Conservation (phyloP, 1,140 invertebrate species). For the Sinonovacula constricta region DNA sequence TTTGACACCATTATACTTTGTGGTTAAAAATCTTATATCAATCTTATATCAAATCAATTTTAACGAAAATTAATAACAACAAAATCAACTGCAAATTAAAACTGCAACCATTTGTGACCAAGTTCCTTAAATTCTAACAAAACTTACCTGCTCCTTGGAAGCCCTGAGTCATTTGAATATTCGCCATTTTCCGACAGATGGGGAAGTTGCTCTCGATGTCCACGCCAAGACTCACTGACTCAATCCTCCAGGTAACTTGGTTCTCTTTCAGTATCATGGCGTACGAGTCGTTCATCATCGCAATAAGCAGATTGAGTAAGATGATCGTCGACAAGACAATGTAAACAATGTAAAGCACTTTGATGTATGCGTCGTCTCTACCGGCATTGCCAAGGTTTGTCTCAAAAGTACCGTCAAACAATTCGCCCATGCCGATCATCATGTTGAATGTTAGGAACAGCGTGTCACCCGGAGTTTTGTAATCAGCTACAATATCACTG, state of each 20-base stretch:
- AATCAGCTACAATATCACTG: slow-evolving; percentile 39
- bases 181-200: slow-evolving; percentile 10
- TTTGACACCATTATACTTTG: neutral
- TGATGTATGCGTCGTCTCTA: slow-evolving; percentile 46
- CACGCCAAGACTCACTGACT: slow-evolving; percentile 68
- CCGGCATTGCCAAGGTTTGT: slow-evolving; percentile 55
- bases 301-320: slow-evolving; percentile 73
- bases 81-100: neutral
- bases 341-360: slow-evolving; percentile 70
- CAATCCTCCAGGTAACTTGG: slow-evolving; percentile 67
- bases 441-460: slow-evolving; percentile 69
- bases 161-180: slow-evolving; percentile 8
- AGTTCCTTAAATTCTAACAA: too few species aligned
- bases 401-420: slow-evolving; percentile 59
- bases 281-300: slow-evolving; percentile 77
- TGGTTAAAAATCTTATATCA: neutral
- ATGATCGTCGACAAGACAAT: slow-evolving; percentile 70
- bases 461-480: slow-evolving; percentile 57
- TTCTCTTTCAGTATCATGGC: slow-evolving; percentile 58
- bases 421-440: slow-evolving; percentile 71
- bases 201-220: slow-evolving; percentile 67
- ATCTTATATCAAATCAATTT: too few species aligned
- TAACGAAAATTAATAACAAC: neutral
- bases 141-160: neutral
- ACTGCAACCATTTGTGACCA: neutral